A percentile compares a stretch with the other conserved stretches of the same genome.
Conservation (phyloP, 1,140 invertebrate genomes). For the Drosophila novamexicana region DNA sequence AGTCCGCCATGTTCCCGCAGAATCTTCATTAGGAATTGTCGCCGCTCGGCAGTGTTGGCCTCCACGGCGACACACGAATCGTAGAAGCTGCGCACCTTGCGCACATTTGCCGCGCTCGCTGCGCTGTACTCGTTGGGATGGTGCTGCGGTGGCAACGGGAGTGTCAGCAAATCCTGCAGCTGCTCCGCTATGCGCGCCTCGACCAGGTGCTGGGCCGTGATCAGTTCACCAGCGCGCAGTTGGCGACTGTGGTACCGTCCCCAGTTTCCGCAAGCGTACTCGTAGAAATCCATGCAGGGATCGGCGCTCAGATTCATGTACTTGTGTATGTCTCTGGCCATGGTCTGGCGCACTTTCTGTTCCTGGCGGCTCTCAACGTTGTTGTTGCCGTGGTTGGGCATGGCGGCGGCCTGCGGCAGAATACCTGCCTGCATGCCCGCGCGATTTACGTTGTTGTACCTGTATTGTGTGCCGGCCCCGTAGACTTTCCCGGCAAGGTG, state of each 20-base stretch:
- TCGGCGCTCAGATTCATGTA: conserved; percentile 91
- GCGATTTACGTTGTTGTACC: conserved; percentile 46
- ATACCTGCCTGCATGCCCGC: not conserved
- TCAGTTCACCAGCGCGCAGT: conserved; percentile 36
- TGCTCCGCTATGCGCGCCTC: conserved; percentile 47
- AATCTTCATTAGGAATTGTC: conserved; percentile 56
- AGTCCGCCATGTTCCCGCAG: conserved; percentile 62
- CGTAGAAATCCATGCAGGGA: conserved; percentile 96
- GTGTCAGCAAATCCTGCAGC: conserved; percentile 50
- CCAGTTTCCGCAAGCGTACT: conserved; percentile 86
- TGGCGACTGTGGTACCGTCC: conserved; percentile 73
- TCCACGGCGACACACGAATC: conserved; percentile 90
- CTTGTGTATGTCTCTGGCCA: conserved; percentile 87
- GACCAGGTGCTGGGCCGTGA: conserved; percentile 54
- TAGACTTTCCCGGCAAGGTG: not conserved
- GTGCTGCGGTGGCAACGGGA: conserved; percentile 36
- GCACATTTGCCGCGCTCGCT: conserved; percentile 33
- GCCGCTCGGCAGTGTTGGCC: conserved; percentile 33
- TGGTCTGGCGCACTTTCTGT: conserved; percentile 38
- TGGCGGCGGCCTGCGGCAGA: not conserved
- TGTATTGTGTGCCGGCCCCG: not conserved
- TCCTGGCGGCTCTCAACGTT: conserved; percentile 46
- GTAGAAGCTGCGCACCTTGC: conserved; percentile 92
- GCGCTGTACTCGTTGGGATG: conserved; percentile 45
- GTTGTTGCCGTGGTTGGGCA: conserved; percentile 1